phyloP scores from a whole-genome alignment of 2,113 vertebrate genomes.

The Athene cunicularia region DNA sequence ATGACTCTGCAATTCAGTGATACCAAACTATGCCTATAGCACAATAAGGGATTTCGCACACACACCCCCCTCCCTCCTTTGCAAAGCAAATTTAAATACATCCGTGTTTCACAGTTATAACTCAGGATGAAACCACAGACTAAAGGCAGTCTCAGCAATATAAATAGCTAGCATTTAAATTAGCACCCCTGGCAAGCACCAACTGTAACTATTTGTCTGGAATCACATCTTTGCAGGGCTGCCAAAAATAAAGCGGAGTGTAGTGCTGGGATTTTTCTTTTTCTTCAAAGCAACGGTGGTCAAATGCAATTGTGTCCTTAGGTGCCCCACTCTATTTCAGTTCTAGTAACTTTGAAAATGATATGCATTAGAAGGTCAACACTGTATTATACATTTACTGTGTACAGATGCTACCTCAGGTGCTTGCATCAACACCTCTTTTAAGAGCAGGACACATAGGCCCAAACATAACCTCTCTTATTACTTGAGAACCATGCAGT shows the following conservation, averaged over 20 bases:
- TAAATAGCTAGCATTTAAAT: neutral
- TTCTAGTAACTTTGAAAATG: neutral
- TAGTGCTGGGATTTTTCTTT: neutral
- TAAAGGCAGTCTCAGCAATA: neutral
- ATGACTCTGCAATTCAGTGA: neutral
- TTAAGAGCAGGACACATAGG: neutral
- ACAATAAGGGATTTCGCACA: neutral
- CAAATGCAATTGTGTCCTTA: neutral
- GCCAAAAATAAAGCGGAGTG: neutral
- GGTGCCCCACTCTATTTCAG: neutral
- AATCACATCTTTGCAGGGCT: accelerated
- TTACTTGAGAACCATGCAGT: neutral
- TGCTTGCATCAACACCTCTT: neutral
- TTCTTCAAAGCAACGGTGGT: neutral
- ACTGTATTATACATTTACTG: neutral
- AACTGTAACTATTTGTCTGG: neutral
- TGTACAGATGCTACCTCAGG: too few relatives aligned
- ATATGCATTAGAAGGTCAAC: accelerated
- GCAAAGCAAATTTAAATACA: neutral
- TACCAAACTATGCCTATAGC: neutral
- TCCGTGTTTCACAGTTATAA: neutral
- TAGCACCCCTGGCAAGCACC: neutral
- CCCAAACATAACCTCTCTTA: neutral
- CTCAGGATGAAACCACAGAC: neutral
- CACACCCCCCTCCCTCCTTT: neutral